Conservation (phyloP, 2,797 vertebrate genomes). For the Merluccius polli region DNA sequence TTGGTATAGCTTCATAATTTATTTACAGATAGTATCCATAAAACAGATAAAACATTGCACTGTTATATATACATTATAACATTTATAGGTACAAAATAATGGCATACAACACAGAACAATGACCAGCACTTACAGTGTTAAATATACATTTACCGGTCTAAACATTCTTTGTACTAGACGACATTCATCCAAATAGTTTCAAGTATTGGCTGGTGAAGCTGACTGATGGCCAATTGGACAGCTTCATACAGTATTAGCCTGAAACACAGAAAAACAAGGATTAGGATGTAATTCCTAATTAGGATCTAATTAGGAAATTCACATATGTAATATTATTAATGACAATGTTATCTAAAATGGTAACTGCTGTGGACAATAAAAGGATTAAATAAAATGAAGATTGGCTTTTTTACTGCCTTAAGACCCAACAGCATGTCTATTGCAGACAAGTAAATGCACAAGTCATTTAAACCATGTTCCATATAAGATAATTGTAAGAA, state of each 20-base stretch:
- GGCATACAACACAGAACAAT: slow-evolving; percentile 2
- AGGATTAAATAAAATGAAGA: neutral
- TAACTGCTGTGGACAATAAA: neutral
- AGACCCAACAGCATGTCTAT: too few species aligned
- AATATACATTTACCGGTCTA: slow-evolving; percentile 7
- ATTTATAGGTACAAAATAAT: neutral
- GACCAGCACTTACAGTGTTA: neutral
- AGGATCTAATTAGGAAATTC: neutral
- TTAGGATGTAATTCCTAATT: too few species aligned
- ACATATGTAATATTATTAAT: neutral
- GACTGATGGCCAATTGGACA: slow-evolving; percentile 14
- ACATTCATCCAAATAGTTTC: slow-evolving; percentile 52
- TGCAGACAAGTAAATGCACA: neutral
- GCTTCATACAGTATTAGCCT: slow-evolving; percentile 55
- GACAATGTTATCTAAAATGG: too few species aligned
- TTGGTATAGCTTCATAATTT: slow-evolving; percentile 5
- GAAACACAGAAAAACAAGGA: slow-evolving; percentile 43
- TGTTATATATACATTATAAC: neutral
- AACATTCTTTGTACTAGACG: slow-evolving; percentile 23
- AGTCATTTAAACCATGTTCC: neutral
- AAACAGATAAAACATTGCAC: neutral
- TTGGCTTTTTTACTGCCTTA: too few species aligned
- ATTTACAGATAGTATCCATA: slow-evolving; percentile 18
- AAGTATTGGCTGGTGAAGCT: slow-evolving; percentile 45
- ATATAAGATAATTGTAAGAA: neutral